Conservation (phyloP, 2,888 invertebrate species). For the Metallyticus violacea region DNA sequence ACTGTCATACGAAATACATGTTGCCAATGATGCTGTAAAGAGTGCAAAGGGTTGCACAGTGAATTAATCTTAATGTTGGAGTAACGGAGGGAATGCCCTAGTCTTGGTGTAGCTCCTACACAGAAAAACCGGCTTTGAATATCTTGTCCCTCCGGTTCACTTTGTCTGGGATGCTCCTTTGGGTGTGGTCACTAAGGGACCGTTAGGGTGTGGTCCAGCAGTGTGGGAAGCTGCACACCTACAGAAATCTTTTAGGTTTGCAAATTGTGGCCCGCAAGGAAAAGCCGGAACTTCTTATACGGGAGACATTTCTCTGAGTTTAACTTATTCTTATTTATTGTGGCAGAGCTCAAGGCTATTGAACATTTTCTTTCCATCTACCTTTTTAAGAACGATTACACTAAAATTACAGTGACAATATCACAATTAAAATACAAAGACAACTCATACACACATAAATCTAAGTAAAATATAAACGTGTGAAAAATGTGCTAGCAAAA, state of each 20-base stretch:
- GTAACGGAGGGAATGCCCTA: neutral
- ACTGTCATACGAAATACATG: neutral
- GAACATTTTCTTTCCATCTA: no score
- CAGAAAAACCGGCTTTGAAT: neutral
- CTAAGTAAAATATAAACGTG: no score
- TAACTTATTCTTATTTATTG: no score
- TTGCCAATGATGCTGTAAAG: neutral
- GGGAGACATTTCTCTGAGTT: no score
- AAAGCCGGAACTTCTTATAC: neutral
- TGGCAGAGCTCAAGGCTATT: no score
- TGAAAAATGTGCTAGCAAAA: no score
- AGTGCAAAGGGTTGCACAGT: neutral
- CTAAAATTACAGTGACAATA: no score
- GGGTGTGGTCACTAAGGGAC: neutral
- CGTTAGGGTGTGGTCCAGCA: neutral
- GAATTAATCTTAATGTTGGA: neutral
- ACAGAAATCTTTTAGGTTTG: neutral
- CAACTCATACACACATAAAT: no score
- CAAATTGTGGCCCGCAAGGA: neutral
- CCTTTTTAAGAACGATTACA: no score
- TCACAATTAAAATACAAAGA: no score
- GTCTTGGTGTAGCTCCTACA: neutral
- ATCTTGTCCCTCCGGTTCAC: neutral
- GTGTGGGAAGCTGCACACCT: neutral
- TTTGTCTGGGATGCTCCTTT: neutral